These are phyloP conservation scores for Leuctra nigra DNA, from an alignment of 2,888 invertebrate species.

Conservation along the genomic window DNA sequence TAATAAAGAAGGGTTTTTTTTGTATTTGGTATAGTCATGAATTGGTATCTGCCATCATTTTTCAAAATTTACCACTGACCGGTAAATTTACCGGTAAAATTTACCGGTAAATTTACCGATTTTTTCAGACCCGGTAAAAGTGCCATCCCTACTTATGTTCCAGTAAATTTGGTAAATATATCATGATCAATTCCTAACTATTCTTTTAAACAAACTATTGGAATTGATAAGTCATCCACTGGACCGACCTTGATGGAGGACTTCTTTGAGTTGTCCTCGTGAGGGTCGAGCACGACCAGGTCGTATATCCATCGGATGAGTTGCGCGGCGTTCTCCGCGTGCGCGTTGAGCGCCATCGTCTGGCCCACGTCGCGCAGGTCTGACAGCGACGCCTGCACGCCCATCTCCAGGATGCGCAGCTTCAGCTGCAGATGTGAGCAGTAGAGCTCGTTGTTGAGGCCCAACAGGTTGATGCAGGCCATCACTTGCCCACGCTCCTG, in stretches of 20 bases:
- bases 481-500: slow-evolving; percentile 53
- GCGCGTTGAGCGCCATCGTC: slow-evolving; percentile 35
- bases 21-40: too few relatives aligned
- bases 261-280: slow-evolving; percentile 46
- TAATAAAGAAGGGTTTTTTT: too few relatives aligned
- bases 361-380: slow-evolving; percentile 50
- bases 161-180: too few relatives aligned
- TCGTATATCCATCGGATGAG: slow-evolving; percentile 51
- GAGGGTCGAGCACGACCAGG: slow-evolving; percentile 48
- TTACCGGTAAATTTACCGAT: too few relatives aligned
- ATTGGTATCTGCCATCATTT: too few relatives aligned
- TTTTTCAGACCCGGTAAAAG: too few relatives aligned
- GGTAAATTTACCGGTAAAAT: too few relatives aligned
- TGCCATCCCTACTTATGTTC: too few relatives aligned
- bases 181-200: too few relatives aligned
- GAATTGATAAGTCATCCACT: too few relatives aligned
- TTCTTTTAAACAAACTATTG: too few relatives aligned
- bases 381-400: slow-evolving; percentile 49
- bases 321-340: slow-evolving; percentile 50
- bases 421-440: slow-evolving; percentile 49
- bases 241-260: slow-evolving; percentile 41
- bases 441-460: slow-evolving; percentile 49
- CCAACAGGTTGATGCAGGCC: slow-evolving; percentile 51
- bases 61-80: too few relatives aligned
- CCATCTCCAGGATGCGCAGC: slow-evolving; percentile 51